phyloP scores from a whole-genome alignment of 2,888 invertebrate genomes.

The Pterostichus madidus region DNA sequence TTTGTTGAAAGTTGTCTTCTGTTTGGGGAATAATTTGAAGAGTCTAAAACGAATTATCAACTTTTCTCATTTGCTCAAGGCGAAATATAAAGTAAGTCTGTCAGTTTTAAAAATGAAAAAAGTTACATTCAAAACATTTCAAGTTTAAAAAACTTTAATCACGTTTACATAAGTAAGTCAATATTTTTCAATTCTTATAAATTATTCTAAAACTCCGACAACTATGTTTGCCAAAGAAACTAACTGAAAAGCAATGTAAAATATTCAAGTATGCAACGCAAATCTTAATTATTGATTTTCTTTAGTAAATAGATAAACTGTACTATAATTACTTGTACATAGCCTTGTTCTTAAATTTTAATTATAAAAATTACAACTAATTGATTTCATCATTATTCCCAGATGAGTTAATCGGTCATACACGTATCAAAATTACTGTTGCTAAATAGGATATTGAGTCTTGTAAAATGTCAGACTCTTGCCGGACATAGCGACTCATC shows the following conservation, averaged over 20 bases:
- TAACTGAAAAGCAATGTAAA: constrained; percentile 23
- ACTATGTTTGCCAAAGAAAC: not conserved
- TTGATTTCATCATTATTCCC: constrained; percentile 52
- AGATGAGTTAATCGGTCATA: constrained; percentile 48
- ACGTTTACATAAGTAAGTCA: not conserved
- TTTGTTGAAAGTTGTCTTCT: not conserved
- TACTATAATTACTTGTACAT: constrained; percentile 50
- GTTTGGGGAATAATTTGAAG: constrained; percentile 8
- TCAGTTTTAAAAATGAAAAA: not conserved
- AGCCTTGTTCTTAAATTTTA: constrained; percentile 57
- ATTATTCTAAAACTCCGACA: not conserved
- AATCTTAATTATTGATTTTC: constrained; percentile 50
- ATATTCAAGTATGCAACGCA: not conserved
- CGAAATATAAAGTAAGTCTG: not conserved
- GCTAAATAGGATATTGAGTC: constrained; percentile 49
- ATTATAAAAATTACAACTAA: constrained; percentile 62
- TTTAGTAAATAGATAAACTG: constrained; percentile 21
- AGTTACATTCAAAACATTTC: too few species aligned
- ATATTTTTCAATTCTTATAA: not conserved
- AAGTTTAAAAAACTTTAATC: too few species aligned
- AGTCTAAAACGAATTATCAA: not conserved
- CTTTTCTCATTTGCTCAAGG: constrained; percentile 7
- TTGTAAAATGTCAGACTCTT: constrained; percentile 48
- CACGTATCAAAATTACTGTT: constrained; percentile 47
- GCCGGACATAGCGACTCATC: constrained; percentile 16